Base-by-base conservation (phyloP, 2,797 vertebrate species). In the Falco novaeseelandiae region DNA sequence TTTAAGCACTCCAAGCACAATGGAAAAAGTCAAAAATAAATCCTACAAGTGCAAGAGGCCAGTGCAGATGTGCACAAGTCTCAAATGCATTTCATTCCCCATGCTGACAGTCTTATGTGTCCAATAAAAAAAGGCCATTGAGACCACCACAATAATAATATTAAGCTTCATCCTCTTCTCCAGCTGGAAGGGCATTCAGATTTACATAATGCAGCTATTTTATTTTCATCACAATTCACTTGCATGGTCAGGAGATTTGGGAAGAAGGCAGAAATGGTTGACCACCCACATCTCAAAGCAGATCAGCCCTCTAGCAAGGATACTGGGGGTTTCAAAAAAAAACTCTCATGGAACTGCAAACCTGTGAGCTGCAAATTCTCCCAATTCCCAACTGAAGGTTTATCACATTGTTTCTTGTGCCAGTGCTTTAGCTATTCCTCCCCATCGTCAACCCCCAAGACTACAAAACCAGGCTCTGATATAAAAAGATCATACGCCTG, bases 21-120 rank as follows among this genome's bases (percentile, higher is more conserved):
- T 71, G 57, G 63, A 90, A 42, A 69, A 76, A 95, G 67, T 91
- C n/a, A 96, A 93, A 97, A 97, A 97, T 95, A 97, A 96, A 92
- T 63, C 79, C 65, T 38, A 20, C 23, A 80, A 94, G 90, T 73
- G 81, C 87, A 93, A 96, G 73, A 79, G 90, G 83, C 83, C 93
- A 94, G 42, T 55, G 65, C 91, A 95, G 79, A 95, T 95, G 95
- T 69, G 70, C 12, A 2, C 2, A 36, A 83, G 16, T 40, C 63
- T 44, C 80, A 84, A 70, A 77, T 14, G 62, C 66, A 44, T 84
- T 87, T 80, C 5, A 70, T 30, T 71, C 20, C 44, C 54, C 49
- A 57, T 21, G n/a, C 30, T 80, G 52, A 66, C 59, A 89, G 63
- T 22, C 67, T 82, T 58, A 55, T 0, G 0, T 42, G 61, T 20